Conservation (phyloP, 2,888 invertebrate species). For the Melipona bicolor region DNA sequence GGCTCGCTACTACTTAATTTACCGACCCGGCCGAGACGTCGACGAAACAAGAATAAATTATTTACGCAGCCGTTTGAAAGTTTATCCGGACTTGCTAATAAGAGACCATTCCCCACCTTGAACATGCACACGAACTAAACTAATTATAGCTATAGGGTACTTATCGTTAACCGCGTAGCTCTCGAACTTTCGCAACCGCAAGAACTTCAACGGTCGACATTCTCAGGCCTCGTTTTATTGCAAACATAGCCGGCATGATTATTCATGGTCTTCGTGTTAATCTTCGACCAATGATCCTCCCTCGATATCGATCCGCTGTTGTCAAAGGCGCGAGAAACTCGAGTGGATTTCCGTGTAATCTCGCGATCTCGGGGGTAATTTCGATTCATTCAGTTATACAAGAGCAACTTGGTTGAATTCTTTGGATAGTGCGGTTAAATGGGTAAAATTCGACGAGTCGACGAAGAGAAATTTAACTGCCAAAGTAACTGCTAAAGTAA, state of each 20-base stretch:
- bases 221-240: not conserved
- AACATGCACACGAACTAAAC: conserved; percentile 17
- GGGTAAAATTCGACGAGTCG: not conserved
- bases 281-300: conserved; percentile 37
- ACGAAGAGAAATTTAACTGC: not conserved
- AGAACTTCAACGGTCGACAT: conserved; percentile 29
- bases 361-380: not conserved
- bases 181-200: conserved; percentile 37
- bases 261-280: conserved; percentile 41
- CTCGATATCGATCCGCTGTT: conserved; percentile 7
- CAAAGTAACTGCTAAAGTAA: not conserved
- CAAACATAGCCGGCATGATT: conserved; percentile 34
- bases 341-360: conserved; percentile 25
- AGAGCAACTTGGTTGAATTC: not conserved
- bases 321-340: conserved; percentile 32
- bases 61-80: not conserved
- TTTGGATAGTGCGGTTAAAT: not conserved
- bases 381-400: not conserved
- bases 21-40: not conserved
- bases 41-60: conserved; percentile 1
- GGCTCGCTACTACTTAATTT: not conserved
- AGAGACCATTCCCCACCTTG: not conserved
- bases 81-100: conserved; percentile 14
- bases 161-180: conserved; percentile 41
- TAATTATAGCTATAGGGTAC: conserved; percentile 43